A percentile compares a stretch with the other conserved stretches of the same genome.
phyloP scores from a whole-genome alignment of 2,797 vertebrate species.

The Nannoperca australis region DNA sequence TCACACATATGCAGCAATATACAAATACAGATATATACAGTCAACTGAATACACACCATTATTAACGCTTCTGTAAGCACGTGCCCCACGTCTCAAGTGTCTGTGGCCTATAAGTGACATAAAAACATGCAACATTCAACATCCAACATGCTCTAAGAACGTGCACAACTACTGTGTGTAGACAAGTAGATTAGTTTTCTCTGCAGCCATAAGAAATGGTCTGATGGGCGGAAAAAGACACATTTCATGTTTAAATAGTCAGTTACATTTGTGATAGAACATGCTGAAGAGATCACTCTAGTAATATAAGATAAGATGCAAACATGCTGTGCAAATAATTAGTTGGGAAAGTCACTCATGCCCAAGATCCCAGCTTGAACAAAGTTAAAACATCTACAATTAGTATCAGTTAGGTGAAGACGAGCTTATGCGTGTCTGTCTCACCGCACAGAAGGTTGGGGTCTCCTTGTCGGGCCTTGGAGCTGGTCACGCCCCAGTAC shows the following conservation, averaged over 20 bases:
- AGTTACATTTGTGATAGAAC: not conserved
- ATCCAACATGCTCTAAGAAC: conserved; percentile 48
- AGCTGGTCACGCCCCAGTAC: conserved; percentile 77
- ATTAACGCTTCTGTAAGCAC: accelerated
- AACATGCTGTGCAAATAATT: conserved; percentile 14
- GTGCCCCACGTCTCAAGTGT: conserved; percentile 21
- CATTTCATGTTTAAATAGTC: not conserved
- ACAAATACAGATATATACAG: not conserved
- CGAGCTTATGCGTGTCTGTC: not conserved
- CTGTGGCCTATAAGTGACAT: conserved; percentile 65
- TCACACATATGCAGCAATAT: not conserved
- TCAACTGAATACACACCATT: conserved; percentile 26
- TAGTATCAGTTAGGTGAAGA: not conserved
- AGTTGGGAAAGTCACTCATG: not conserved
- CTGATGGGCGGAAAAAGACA: not conserved
- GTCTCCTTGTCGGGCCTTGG: conserved; percentile 67
- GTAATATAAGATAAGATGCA: not conserved
- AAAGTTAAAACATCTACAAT: not conserved
- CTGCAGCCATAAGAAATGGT: not conserved
- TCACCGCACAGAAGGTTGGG: conserved; percentile 77
- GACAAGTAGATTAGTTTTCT: not conserved
- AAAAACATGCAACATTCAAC: conserved; percentile 65
- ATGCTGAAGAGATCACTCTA: not conserved
- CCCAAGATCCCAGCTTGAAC: not conserved
- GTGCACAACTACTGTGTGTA: conserved; percentile 37